Evolutionary conservation across 2,113 vertebrate genomes (phyloP).

Genomic region (Eurypyga helias): DNA sequence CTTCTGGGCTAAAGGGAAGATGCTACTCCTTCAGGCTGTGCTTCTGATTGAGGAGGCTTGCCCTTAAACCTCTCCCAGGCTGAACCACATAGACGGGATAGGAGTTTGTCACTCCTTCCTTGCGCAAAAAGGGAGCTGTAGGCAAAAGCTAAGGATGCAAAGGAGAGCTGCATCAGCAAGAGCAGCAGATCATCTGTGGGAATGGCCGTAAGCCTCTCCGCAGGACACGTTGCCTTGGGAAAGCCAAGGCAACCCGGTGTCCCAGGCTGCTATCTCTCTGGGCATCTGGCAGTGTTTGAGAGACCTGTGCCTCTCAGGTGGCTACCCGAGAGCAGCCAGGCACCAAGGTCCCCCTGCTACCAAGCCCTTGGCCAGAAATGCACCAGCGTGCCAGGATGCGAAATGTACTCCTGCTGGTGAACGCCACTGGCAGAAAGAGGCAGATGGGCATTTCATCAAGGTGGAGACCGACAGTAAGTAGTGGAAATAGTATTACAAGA

Average conservation of each 20-base stretch:
- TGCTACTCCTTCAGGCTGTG: neutral
- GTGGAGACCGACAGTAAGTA: neutral
- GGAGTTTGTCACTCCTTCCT: neutral
- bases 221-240: neutral
- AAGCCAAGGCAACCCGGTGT: fast-evolving
- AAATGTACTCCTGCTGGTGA: neutral
- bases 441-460: neutral
- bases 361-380: neutral
- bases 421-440: neutral
- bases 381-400: neutral
- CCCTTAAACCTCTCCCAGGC: neutral
- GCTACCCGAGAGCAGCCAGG: neutral
- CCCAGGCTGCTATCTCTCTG: neutral
- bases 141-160: neutral
- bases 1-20: neutral
- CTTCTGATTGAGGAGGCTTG: neutral
- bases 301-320: neutral
- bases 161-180: neutral
- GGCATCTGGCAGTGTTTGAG: neutral
- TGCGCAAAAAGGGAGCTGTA: neutral
- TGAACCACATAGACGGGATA: fast-evolving
- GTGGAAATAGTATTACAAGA: neutral
- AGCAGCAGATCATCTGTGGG: neutral
- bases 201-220: neutral
- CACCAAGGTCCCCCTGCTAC: neutral